These are phyloP conservation scores for Gorsachius goisagi DNA, from an alignment of 2,113 vertebrate genomes.

Conservation along the genomic window DNA sequence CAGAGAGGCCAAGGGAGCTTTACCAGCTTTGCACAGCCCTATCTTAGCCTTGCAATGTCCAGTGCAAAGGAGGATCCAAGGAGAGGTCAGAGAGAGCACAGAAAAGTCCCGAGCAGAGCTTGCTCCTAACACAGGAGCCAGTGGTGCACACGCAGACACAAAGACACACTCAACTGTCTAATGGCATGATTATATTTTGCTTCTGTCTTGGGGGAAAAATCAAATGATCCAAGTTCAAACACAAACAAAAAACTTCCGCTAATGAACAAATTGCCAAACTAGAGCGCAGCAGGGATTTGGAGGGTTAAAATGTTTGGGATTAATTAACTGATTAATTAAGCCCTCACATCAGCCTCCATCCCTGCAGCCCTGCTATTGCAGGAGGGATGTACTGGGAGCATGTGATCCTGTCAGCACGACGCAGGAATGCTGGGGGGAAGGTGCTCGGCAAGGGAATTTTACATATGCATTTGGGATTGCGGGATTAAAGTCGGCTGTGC, in stretches of 20 bases:
- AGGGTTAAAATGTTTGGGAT: slow-evolving; percentile 64
- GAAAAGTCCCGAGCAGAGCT: background rate
- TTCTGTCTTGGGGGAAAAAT: slow-evolving; percentile 5
- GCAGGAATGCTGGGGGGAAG: background rate
- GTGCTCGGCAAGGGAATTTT: background rate
- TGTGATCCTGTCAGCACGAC: background rate
- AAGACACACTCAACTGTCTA: background rate
- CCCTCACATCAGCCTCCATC: slow-evolving; percentile 28
- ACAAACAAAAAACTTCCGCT: background rate
- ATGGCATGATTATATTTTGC: background rate
- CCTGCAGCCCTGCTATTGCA: background rate
- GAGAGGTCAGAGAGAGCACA: background rate
- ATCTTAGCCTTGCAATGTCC: background rate
- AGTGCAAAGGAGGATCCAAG: background rate
- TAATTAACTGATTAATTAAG: slow-evolving; percentile 71
- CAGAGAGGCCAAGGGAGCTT: background rate
- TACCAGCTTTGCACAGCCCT: background rate
- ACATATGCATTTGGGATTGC: background rate
- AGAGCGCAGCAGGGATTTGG: background rate
- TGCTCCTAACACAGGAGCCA: background rate
- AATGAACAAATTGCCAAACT: slow-evolving; percentile 18
- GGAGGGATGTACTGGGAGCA: background rate
- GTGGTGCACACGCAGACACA: background rate
- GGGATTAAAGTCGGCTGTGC: background rate
- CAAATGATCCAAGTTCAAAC: slow-evolving; percentile 3